Base-by-base conservation (phyloP, 1,140 invertebrate species). In the Trypoxylus dichotomus region DNA sequence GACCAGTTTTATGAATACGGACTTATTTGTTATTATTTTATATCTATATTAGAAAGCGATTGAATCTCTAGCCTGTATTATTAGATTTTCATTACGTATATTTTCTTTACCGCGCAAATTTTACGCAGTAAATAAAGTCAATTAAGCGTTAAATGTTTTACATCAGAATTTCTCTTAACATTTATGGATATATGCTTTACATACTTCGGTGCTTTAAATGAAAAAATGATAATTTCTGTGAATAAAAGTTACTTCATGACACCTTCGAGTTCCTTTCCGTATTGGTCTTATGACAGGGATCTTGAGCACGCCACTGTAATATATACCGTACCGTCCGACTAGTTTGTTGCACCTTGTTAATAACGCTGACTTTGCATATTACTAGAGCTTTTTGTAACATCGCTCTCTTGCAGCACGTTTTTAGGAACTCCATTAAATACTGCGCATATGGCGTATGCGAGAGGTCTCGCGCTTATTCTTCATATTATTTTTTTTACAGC, bases 321-420 rank as follows among this genome's bases (percentile, higher is more conserved):
- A 29, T 68, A 68, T 32, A 77, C 78, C 19, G 75, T 74, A 76
- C 43, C 21, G 73, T 41, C 78, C 79, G 77, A 82, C 81, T 82
- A 82, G 83, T 83, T 83, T 83, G 83, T 84, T 83, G 82, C 82
- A 84, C 82, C 84, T 85, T 84, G 84, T 85, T 85, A 85, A 85
- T 84, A 85, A 84, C 80, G 84, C 83, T 85, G 84, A 85, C 84
- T 85, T 84, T 84, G 84, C 84, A 85, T 84, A 84, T 84, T 83
- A 76, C 75, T 80, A 75, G 72, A 80, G 75, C 79, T 83, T 82
- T 82, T 83, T 83, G 79, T 82, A 78, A 75, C 74, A 76, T 76
- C 13, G 76, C 79, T 78, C 43, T 78, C 75, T 60, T 79, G 75
- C 79, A 68, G 80, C 81, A 82, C 80, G 79, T 81, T 82, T 79